Evolutionary conservation across 2,888 invertebrate species (phyloP), one percentile per base, ranked within the genome.

Genomic region (Pedicia rivosa): DNA sequence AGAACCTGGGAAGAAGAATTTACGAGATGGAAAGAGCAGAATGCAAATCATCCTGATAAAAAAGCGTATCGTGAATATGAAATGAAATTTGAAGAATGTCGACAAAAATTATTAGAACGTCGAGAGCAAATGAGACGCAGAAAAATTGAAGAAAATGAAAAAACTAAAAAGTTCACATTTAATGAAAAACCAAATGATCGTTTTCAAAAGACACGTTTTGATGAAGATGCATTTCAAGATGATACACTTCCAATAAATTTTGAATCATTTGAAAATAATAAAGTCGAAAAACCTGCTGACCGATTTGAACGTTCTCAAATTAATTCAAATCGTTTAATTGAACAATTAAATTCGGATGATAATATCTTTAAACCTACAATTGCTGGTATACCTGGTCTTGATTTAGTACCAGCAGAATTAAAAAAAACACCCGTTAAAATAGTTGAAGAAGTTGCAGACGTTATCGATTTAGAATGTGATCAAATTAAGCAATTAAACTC

Each of bases 1-100:
- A 72, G 75, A 49, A 78, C 84, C 52, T 92, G 91, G 91, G 88
- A 90, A 59, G 73, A 81, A 46, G 84, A 91, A 56, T 91, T 90
- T 56, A 77, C 81, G 50, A 80, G 80, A 48, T 92, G 92, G 92
- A 84, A 83, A 54, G 73, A 75, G 43, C 83, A 88, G 51, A 92
- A 92, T 64, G 78, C 77, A 24, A 82, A 86, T 57, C 90, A 91
- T 64, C 91, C 91, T 1, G 88, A 91, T 56, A 83, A 80, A 58
- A 75, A 77, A 59, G 81, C 83, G 47, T 86, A 86, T 53, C 69
- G 69, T 47, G 78, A 83, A 50, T 91, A 90, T 59, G 86, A 90
- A 59, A 72, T 78, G 36, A 87, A 86, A 56, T 91, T 90, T 75
- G 82, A 84, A 52, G 72, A 78, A 25, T 88, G 83, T 65, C 68